phyloP scores from a whole-genome alignment of 2,113 vertebrate genomes.

The Hepsetus odoe region DNA sequence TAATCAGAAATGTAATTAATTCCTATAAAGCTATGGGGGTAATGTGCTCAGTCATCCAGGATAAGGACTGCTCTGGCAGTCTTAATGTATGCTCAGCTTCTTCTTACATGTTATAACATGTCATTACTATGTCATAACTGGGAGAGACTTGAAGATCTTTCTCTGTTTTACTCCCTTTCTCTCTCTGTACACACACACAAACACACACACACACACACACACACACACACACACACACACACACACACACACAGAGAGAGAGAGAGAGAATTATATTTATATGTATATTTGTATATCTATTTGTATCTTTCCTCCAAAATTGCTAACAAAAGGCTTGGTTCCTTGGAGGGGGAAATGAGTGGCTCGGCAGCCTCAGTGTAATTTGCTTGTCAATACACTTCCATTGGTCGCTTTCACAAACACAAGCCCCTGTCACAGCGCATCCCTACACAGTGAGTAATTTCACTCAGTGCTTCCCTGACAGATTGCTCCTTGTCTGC shows the following conservation, averaged over 20 bases:
- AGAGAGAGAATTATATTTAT: too few relatives aligned
- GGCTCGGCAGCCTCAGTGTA: slow-evolving; percentile 74
- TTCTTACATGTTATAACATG: too few relatives aligned
- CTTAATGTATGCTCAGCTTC: too few relatives aligned
- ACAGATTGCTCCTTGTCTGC: slow-evolving; percentile 94
- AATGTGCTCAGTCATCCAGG: slow-evolving; percentile 91
- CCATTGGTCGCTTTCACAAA: slow-evolving; percentile 72
- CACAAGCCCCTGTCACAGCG: slow-evolving; percentile 85
- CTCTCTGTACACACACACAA: too few relatives aligned
- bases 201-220: too few relatives aligned
- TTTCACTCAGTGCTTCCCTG: slow-evolving; percentile 93
- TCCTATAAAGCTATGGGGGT: slow-evolving; percentile 88
- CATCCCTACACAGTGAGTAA: slow-evolving; percentile 89
- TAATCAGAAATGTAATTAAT: slow-evolving; percentile 96
- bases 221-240: too few relatives aligned
- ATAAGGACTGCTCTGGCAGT: too few relatives aligned
- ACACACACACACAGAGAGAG: too few relatives aligned
- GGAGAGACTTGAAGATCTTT: too few relatives aligned
- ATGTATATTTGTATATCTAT: neutral
- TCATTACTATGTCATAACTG: too few relatives aligned
- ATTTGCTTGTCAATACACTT: slow-evolving; percentile 95
- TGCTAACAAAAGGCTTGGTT: slow-evolving; percentile 74
- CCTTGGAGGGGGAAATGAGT: slow-evolving; percentile 86
- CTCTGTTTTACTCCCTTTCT: too few relatives aligned
- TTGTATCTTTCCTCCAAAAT: neutral